phyloP scores from a whole-genome alignment of 2,797 vertebrate genomes.

The Lacerta bilineata region DNA sequence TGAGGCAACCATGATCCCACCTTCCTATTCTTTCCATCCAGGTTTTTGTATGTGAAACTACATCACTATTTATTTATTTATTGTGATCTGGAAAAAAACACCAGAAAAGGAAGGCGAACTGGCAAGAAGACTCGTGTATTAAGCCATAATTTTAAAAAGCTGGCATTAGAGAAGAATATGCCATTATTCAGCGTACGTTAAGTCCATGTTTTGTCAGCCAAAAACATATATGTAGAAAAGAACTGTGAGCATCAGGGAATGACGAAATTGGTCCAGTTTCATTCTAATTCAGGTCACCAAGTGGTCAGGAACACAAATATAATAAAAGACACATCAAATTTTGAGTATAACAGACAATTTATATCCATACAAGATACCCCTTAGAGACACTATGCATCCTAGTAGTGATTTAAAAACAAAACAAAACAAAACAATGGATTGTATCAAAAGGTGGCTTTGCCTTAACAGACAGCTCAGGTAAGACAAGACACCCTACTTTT shows the following conservation, averaged over 20 bases:
- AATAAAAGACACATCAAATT: background rate
- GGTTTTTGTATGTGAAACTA: constrained; percentile 65
- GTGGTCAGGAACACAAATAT: background rate
- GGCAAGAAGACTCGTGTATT: constrained; percentile 55
- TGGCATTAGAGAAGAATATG: constrained; percentile 32
- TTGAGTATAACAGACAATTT: background rate
- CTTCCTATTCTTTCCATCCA: constrained; percentile 46
- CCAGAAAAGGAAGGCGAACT: constrained; percentile 43
- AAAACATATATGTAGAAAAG: constrained; percentile 39
- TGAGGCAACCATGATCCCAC: constrained; percentile 77
- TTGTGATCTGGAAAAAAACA: constrained; percentile 59
- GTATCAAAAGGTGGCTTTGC: too few relatives aligned
- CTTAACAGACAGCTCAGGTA: too few relatives aligned
- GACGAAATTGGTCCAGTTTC: background rate
- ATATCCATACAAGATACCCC: background rate
- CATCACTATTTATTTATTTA: constrained; percentile 55
- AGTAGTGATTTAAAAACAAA: too few relatives aligned
- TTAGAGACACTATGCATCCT: background rate
- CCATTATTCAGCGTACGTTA: constrained; percentile 25
- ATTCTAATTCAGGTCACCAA: background rate
- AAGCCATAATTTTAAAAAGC: constrained; percentile 49
- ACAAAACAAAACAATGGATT: too few relatives aligned
- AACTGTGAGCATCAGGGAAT: constrained; percentile 12
- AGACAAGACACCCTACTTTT: too few relatives aligned
- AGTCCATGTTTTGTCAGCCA: constrained; percentile 31